These are phyloP conservation scores for Seira ritae DNA, from an alignment of 2,888 invertebrate species.

Conservation along the genomic window DNA sequence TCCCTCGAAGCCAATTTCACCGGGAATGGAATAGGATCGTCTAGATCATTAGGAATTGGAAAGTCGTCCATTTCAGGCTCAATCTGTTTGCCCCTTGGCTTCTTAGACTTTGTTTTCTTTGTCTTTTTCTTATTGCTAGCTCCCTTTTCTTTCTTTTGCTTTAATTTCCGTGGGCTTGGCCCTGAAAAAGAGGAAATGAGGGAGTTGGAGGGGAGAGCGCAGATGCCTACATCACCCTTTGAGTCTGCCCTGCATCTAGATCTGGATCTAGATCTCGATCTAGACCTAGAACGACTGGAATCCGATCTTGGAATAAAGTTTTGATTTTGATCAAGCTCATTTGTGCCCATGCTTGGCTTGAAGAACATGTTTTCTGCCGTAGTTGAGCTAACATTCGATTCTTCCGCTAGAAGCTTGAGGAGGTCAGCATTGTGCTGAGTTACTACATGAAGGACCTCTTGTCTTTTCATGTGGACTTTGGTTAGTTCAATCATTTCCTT, in stretches of 20 bases:
- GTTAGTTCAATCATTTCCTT: constrained; percentile 58
- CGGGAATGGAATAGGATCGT: too few relatives aligned
- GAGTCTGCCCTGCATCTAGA: neutral
- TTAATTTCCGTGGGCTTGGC: neutral
- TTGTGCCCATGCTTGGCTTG: neutral
- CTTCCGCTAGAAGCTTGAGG: constrained; percentile 49
- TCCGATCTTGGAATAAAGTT: constrained; percentile 15
- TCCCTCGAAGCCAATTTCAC: neutral
- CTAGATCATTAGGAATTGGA: constrained; percentile 15
- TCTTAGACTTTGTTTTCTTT: constrained; percentile 17
- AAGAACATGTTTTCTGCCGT: constrained; percentile 13
- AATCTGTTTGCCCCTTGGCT: constrained; percentile 11
- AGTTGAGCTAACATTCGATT: constrained; percentile 29
- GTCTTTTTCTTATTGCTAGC: neutral
- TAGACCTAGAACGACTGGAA: neutral
- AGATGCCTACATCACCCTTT: neutral
- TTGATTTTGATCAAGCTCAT: constrained; percentile 27
- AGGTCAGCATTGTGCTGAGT: constrained; percentile 65
- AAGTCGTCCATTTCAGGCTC: neutral
- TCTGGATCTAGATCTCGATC: neutral
- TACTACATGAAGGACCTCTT: constrained; percentile 58
- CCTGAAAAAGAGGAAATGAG: neutral
- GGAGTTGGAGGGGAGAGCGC: neutral
- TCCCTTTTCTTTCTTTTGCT: constrained; percentile 10
- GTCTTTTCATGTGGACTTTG: constrained; percentile 52